Base-by-base conservation (phyloP, 2,888 invertebrate genomes). In the Onchidella celtica region DNA sequence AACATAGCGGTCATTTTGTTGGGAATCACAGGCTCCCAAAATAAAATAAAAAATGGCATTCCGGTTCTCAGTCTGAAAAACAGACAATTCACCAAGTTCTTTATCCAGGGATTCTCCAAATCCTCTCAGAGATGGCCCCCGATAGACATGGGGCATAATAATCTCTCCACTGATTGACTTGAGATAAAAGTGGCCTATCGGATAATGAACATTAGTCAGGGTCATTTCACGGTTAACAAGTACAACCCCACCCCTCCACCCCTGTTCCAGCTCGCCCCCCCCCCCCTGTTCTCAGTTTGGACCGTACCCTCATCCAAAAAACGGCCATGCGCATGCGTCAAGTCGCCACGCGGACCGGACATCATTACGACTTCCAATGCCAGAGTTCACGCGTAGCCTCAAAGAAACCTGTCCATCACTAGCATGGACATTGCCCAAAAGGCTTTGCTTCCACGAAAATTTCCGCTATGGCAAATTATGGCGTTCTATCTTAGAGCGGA, bases 311-410 rank as follows among this genome's bases (percentile, higher is more conserved):
- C n/a, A n/a, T n/a, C n/a, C n/a, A n/a, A n/a, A 40, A 69, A 0
- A 47, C 47, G n/a, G 47, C 29, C 69, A 38, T 24, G 6, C 29
- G 24, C 40, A 47, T 24, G 27, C 32, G 11, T 27, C 24, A 2
- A 4, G 24, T n/a, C 38, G 69, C 40, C 69, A 69, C 40, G 69
- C 27, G 47, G 34, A 69, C 47, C 29, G 27, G 69, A 40, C 69
- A 69, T 69, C 27, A 21, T 69, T 69, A 40, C n/a, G 47, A 47
- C 69, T 47, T 47, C 69, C 27, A 27, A 1, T 24, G 69, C 29
- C 27, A 69, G 40, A 69, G 69, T 47, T 69, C 69, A 47, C 47
- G 14, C 27, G 69, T 14, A 40, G 34, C 17, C 38, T 69, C 69
- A 69, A 47, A 69, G 24, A 27, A 9, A 21, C 32, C 36, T n/a